Conservation (phyloP, 2,888 invertebrate species). For the Pollenia amentaria region DNA sequence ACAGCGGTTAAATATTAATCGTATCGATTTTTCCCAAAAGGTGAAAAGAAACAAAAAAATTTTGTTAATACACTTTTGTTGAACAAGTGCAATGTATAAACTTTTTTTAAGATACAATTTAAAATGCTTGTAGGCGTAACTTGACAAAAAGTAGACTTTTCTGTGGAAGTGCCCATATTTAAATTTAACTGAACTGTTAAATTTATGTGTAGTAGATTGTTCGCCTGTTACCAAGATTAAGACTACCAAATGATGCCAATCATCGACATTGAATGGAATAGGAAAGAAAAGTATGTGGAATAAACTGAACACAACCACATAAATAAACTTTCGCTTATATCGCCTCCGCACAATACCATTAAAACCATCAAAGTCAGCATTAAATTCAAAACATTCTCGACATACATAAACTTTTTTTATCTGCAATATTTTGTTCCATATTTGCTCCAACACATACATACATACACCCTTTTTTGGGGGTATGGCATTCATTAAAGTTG, state of each 20-base stretch:
- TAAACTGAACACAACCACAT: constrained; percentile 15
- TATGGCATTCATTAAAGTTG: too few relatives aligned
- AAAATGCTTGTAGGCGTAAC: too few relatives aligned
- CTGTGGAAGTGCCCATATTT: too few relatives aligned
- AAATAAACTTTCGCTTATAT: constrained; percentile 44
- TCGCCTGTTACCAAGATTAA: background rate
- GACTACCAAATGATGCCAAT: constrained; percentile 46
- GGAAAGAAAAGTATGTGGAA: background rate
- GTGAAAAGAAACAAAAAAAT: too few relatives aligned
- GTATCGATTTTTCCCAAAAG: too few relatives aligned
- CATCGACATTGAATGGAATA: constrained; percentile 22
- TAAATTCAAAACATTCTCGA: constrained; percentile 53
- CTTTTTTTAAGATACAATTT: too few relatives aligned
- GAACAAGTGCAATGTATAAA: too few relatives aligned
- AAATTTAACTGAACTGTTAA: background rate
- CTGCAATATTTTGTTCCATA: constrained; percentile 30
- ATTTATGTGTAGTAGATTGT: constrained; percentile 1
- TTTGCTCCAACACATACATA: constrained; percentile 5
- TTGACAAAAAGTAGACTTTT: too few relatives aligned
- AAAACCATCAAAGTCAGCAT: constrained; percentile 59
- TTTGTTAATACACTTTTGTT: too few relatives aligned
- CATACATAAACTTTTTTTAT: constrained; percentile 45
- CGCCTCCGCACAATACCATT: constrained; percentile 14
- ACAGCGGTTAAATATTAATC: too few relatives aligned
- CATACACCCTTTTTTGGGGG: background rate